phyloP scores from a whole-genome alignment of 2,113 vertebrate genomes.

The Labeo rohita region DNA sequence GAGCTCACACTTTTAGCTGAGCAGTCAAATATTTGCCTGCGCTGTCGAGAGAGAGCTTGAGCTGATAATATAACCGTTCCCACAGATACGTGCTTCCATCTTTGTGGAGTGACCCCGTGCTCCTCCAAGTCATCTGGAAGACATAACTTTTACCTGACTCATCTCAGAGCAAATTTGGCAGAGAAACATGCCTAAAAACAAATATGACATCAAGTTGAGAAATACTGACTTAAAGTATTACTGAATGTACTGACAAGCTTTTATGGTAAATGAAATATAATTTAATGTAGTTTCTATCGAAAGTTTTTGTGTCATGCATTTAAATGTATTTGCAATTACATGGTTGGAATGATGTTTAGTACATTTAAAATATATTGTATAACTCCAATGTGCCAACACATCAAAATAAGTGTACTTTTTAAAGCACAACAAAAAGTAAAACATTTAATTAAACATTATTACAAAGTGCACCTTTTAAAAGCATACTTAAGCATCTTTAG shows the following conservation, averaged over 20 bases:
- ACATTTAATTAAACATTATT: background rate
- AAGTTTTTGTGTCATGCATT: background rate
- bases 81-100: conserved; percentile 18
- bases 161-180: conserved; percentile 40
- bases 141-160: conserved; percentile 63
- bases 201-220: conserved; percentile 58
- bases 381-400: background rate
- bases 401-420: background rate
- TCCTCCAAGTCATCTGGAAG: conserved; percentile 63
- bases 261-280: background rate
- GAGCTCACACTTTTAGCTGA: conserved; percentile 21
- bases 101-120: conserved; percentile 44
- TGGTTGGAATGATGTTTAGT: background rate
- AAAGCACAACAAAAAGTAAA: background rate
- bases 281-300: background rate
- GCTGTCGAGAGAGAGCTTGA: conserved; percentile 39
- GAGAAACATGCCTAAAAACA: conserved; percentile 4
- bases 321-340: background rate
- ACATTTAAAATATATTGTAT: background rate
- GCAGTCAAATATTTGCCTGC: conserved; percentile 48
- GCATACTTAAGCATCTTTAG: background rate
- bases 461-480: background rate
- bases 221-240: background rate
- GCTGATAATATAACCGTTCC: conserved; percentile 42
- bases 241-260: background rate